Conservation (phyloP, 2,797 vertebrate genomes). For the Falco rusticolus region DNA sequence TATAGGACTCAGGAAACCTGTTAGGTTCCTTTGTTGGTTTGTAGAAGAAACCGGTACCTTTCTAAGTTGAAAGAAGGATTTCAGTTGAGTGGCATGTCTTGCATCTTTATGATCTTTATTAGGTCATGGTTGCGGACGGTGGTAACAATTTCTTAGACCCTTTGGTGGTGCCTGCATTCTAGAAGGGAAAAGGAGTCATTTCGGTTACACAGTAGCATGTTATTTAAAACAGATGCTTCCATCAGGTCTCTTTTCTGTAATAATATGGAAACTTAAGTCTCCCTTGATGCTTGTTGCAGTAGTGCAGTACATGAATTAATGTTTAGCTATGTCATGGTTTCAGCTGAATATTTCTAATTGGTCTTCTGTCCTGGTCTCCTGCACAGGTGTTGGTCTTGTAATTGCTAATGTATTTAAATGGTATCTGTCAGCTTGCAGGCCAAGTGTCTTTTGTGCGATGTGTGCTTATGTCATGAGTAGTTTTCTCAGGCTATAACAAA, state of each 20-base stretch:
- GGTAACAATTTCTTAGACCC: neutral
- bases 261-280: neutral
- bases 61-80: neutral
- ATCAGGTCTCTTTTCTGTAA: neutral
- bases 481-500: neutral
- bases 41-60: neutral
- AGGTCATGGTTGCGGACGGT: neutral
- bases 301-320: neutral
- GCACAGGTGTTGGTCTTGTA: neutral
- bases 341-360: neutral
- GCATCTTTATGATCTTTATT: rapidly evolving
- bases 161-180: neutral
- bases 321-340: neutral
- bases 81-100: neutral
- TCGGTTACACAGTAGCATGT: neutral
- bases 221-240: neutral
- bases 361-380: neutral
- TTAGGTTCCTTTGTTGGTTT: neutral
- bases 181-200: neutral
- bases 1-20: neutral
- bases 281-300: neutral
- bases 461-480: neutral
- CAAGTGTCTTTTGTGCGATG: neutral
- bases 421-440: neutral
- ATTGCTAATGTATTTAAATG: neutral